Percentiles rank a stretch among this genome's conserved stretches.
Conservation (phyloP, 2,113 vertebrate genomes). For the Heliornis fulica region DNA sequence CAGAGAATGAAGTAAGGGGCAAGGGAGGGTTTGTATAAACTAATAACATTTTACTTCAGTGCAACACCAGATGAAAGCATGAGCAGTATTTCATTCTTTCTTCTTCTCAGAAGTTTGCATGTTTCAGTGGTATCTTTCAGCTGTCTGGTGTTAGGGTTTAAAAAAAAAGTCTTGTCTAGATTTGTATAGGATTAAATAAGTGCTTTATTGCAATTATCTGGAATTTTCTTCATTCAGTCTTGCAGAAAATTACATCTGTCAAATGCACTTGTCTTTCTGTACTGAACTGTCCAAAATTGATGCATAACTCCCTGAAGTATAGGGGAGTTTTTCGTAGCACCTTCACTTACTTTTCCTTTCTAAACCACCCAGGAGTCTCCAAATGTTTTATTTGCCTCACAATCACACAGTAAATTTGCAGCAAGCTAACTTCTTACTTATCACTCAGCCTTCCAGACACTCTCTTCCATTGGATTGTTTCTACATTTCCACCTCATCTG, state of each 20-base stretch:
- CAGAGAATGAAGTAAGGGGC: background rate
- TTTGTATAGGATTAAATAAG: background rate
- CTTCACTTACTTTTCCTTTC: background rate
- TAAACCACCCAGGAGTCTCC: background rate
- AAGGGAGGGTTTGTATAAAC: background rate
- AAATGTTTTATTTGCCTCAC: background rate
- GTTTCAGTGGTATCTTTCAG: background rate
- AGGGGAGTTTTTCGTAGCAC: background rate
- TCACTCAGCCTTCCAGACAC: background rate
- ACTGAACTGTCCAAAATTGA: slow-evolving; percentile 5
- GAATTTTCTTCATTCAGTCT: slow-evolving; percentile 18
- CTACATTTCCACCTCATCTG: background rate
- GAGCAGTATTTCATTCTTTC: background rate
- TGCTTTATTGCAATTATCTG: background rate
- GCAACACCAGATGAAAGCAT: background rate
- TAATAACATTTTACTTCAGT: background rate
- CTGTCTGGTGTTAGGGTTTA: background rate
- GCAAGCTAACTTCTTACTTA: background rate
- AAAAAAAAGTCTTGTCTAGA: background rate
- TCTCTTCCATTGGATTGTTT: background rate
- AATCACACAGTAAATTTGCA: background rate
- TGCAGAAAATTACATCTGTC: slow-evolving; percentile 1
- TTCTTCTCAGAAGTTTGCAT: background rate
- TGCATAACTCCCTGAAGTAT: background rate
- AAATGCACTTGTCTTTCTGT: background rate